Evolutionary conservation across 2,888 invertebrate species (phyloP).

Genomic region (Morpho helenor): DNA sequence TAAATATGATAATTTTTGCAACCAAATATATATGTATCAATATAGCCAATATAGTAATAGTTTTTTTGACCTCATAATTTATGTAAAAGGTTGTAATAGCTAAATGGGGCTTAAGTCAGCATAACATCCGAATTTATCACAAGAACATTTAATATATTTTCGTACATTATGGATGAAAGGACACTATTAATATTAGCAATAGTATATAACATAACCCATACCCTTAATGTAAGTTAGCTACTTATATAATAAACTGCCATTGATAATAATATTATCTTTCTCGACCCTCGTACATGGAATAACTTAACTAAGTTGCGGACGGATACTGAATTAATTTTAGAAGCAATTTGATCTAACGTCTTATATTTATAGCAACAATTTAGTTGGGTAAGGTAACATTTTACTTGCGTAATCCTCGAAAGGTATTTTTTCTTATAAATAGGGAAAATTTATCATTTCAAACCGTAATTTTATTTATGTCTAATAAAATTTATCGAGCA

Average conservation of each 20-base stretch:
- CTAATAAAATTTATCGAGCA: slow-evolving; percentile 7
- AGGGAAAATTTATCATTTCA: slow-evolving; percentile 3
- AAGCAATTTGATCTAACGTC: slow-evolving; percentile 22
- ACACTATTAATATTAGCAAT: slow-evolving; percentile 4
- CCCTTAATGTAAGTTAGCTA: slow-evolving; percentile 1
- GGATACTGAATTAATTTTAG: slow-evolving; percentile 21
- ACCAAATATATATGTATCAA: neutral
- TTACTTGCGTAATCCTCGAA: too few relatives aligned
- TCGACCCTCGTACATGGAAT: slow-evolving; percentile 16
- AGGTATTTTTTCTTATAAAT: neutral
- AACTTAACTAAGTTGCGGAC: slow-evolving; percentile 25
- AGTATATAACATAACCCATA: slow-evolving; percentile 7
- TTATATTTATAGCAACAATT: slow-evolving; percentile 13
- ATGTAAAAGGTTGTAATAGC: slow-evolving; percentile 3
- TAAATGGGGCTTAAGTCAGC: slow-evolving; percentile 5
- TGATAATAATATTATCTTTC: slow-evolving; percentile 22
- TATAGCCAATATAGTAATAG: neutral
- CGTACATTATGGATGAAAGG: slow-evolving; percentile 2
- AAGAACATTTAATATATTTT: slow-evolving; percentile 2
- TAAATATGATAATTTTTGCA: too few relatives aligned
- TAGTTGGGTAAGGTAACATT: neutral
- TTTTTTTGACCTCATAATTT: neutral
- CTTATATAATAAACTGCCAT: slow-evolving; percentile 14
- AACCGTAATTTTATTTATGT: slow-evolving; percentile 8
- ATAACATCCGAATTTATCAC: slow-evolving; percentile 4